Base-by-base conservation (phyloP, 92 coral and sea anemone species). In the Bergia puertoricense region DNA sequence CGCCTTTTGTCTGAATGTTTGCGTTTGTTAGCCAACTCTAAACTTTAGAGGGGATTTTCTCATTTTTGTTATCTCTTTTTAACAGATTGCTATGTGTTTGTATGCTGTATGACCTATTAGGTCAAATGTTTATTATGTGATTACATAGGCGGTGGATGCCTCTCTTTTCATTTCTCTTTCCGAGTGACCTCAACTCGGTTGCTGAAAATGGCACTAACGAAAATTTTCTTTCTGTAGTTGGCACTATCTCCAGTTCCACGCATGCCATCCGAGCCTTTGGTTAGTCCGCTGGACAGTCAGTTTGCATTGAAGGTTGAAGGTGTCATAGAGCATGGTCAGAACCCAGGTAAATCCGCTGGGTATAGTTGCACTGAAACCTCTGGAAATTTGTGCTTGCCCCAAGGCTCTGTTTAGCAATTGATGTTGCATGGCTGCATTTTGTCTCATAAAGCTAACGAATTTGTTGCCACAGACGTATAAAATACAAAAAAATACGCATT, bases 221-320 rank as follows among this genome's bases (percentile, higher is more conserved):
- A 78, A 20, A 23, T 1, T 77, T 36, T 65, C 76, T 67, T 57
- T 8, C 71, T 86, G 30, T 88, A 97, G 99, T 88, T 97, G 89
- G 98, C 99, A 10, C 78, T 97, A 37, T 97, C 99, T 30, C 99
- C 99, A 37, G 91, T 95, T 37, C 96, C 98, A 36, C 93, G 96
- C 57, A 81, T 89, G 18, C 92, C 93, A 10, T 79, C 91, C n/a
- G 99, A 97, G 46, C 93, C 95, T 38, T 85, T 95, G 79, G 71
- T 92, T 36, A 95, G 95, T 73, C 86, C 92, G 59, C 89, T 94
- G 91, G 99, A 97, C 51, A 95, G 95, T 45, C 98, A 97, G 88
- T 92, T 97, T 89, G 97, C 94, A 65, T 94, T 97, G 54, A 97
- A 97, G 89, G 95, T 97, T 54, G 99, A 97, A 80, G 99, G 99